Evolutionary conservation across 2,888 invertebrate genomes (phyloP).

Genomic region (Mamestra brassicae): DNA sequence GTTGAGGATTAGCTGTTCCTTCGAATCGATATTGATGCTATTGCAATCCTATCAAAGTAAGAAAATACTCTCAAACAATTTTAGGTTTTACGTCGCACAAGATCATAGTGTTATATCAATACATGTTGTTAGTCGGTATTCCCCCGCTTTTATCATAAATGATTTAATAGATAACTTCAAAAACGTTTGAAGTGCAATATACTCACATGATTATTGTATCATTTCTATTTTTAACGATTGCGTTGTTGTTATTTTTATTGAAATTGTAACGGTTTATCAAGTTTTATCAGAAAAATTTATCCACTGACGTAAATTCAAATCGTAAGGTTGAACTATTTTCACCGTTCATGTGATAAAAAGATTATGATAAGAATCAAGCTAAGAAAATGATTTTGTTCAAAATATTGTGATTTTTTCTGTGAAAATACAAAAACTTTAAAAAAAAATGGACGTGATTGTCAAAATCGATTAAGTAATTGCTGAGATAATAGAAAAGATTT

Average conservation of each 20-base stretch:
- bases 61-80: not conserved
- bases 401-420: not conserved
- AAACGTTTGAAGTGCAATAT: slow-evolving; percentile 22
- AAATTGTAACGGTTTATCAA: slow-evolving; percentile 40
- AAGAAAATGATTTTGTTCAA: not conserved
- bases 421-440: not conserved
- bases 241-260: slow-evolving; percentile 51
- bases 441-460: not conserved
- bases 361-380: slow-evolving; percentile 15
- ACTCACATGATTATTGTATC: slow-evolving; percentile 42
- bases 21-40: not conserved
- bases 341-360: slow-evolving; percentile 11
- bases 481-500: not conserved
- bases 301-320: slow-evolving; percentile 38
- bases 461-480: not conserved
- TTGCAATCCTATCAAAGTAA: not conserved
- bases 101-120: too few species aligned
- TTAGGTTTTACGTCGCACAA: not conserved
- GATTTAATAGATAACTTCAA: slow-evolving; percentile 3
- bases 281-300: slow-evolving; percentile 43
- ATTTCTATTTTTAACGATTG: slow-evolving; percentile 65
- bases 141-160: not conserved
- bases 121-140: not conserved
- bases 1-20: not conserved
- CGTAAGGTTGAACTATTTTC: slow-evolving; percentile 8